These are phyloP conservation scores for Ictalurus furcatus DNA, from an alignment of 2,113 vertebrate species.

Conservation along the genomic window DNA sequence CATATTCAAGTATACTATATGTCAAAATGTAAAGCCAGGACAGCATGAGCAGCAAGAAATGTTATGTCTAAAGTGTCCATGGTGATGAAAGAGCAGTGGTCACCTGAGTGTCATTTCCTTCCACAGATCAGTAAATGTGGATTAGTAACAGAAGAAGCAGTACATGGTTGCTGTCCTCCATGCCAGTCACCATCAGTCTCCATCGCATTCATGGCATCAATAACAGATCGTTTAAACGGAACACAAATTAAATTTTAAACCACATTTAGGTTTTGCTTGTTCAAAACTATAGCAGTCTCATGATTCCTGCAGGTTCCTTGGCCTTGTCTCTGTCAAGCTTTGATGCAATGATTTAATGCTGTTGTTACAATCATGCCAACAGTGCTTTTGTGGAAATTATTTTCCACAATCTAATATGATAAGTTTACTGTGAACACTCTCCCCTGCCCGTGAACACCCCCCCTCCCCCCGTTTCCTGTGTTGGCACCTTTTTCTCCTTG, in stretches of 20 bases:
- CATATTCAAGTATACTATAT: not conserved
- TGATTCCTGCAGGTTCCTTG: not conserved
- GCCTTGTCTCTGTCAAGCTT: not conserved
- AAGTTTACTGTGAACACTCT: no score
- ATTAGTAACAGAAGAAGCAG: not conserved
- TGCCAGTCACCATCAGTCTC: not conserved
- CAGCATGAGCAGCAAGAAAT: not conserved
- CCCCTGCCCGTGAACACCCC: no score
- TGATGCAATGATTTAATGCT: not conserved
- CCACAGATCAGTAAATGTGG: not conserved
- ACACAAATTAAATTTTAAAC: not conserved
- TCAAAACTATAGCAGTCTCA: not conserved
- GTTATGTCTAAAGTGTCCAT: not conserved
- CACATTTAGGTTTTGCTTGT: not conserved
- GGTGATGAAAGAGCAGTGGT: not conserved
- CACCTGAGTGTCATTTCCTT: not conserved
- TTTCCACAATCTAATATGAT: no score
- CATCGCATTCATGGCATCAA: no score
- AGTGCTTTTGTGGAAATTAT: no score
- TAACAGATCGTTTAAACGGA: not conserved
- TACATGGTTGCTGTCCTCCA: not conserved
- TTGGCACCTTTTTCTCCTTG: no score
- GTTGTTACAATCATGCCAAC: not conserved
- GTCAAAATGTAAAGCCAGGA: not conserved
- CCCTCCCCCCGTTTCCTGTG: no score